Percentiles rank a stretch among this genome's conserved stretches.
Conservation (phyloP, 1,140 invertebrate species). For the Copidosoma floridanum region DNA sequence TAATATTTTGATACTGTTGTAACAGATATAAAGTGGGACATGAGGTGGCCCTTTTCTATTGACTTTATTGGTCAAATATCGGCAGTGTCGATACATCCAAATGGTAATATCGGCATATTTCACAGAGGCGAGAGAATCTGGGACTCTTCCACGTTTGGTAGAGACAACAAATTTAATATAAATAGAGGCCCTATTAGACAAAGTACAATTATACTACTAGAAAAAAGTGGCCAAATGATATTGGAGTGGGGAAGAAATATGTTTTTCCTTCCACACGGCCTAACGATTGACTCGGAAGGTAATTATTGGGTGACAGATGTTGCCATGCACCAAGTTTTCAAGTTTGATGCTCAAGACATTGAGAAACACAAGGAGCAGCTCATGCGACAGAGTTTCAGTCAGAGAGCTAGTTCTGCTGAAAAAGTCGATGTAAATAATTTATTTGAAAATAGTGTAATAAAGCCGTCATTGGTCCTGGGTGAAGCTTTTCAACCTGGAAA, state of each 20-base stretch:
- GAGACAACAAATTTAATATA: constrained; percentile 61
- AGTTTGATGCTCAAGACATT: constrained; percentile 60
- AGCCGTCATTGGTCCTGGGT: constrained; percentile 46
- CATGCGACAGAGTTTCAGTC: constrained; percentile 31
- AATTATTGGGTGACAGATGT: constrained; percentile 93
- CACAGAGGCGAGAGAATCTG: constrained; percentile 78
- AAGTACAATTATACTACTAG: constrained; percentile 73
- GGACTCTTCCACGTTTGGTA: constrained; percentile 66
- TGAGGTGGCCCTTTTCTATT: constrained; percentile 59
- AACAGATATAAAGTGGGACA: constrained; percentile 47
- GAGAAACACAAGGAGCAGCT: constrained; percentile 32
- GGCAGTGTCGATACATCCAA: constrained; percentile 72
- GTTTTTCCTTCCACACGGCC: constrained; percentile 94
- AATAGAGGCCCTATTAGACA: constrained; percentile 68
- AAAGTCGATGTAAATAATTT: constrained; percentile 26
- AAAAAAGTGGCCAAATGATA: constrained; percentile 67
- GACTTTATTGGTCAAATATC: constrained; percentile 75
- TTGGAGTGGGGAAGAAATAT: constrained; percentile 77
- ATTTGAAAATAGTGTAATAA: constrained; percentile 38
- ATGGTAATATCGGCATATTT: constrained; percentile 78
- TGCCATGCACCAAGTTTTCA: constrained; percentile 89
- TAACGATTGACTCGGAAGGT: constrained; percentile 78
- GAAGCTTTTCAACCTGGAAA: constrained; percentile 71
- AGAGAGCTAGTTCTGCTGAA: neutral
- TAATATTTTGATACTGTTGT: too few relatives aligned